Base-by-base conservation (phyloP, 2,113 vertebrate genomes). In the Chaetodon auriga region DNA sequence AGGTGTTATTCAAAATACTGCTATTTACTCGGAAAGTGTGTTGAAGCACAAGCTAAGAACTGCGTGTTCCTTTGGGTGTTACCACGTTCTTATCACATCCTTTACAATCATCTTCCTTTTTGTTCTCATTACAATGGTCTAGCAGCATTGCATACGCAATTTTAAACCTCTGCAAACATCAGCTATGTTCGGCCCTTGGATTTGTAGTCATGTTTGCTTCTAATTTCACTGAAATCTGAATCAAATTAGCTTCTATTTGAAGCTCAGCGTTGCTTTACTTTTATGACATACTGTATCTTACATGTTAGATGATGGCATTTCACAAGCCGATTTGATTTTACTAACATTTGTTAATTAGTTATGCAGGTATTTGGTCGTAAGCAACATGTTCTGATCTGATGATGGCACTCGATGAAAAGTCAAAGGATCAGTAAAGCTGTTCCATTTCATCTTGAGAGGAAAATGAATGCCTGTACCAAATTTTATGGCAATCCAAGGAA, bases 1-100 rank as follows among this genome's bases (percentile, higher is more conserved):
- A 69, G 51, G 69, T 78, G 53, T 60, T 78, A 58, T 75, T 79
- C 19, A 60, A 63, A 87, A 58, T 45, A 21, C 23, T 14, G 71
- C 38, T 80, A 71, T 78, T 86, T 78, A 55, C 63, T 62, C 4
- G 57, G 2, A 62, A 69, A 62, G 45, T 2, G 19, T 48, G 45
- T 43, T 72, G n/a, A 35, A 65, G 48, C 73, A 46, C 4, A 12
- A 41, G n/a, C 75, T 78, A 35, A 62, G 49, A 75, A 80, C 71
- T 63, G 23, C 53, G 55, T 79, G 69, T 78, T 55, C 80, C 58
- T 74, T 35, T 58, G 21, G 54, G 58, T 73, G 74, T 85, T 73
- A 80, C 57, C 25, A 15, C 48, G 11, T n/a, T 89, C 25, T 79
- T 76, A 81, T 87, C 77, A 51, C 30, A 23, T 60, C 21, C 18